Evolutionary conservation across 2,888 invertebrate species (phyloP), one percentile per base, ranked within the genome.

Genomic region (Embidobia sp.): DNA sequence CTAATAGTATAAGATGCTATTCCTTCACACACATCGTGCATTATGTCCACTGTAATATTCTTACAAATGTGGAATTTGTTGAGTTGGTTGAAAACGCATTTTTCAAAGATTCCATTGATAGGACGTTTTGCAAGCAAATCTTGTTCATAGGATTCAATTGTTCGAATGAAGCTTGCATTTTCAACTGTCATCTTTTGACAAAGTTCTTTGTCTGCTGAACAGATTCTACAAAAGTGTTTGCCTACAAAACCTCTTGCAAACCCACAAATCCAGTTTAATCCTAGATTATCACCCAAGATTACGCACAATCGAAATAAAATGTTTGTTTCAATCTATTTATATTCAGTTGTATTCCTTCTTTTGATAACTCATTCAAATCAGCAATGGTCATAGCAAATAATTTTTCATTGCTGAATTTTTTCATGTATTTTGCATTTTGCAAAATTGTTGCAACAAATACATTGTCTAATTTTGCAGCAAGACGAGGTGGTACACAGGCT

Each of bases 11-110:
- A n/a, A n/a, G n/a, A n/a, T 3, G 33, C 35, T 15, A 18, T 3
- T 29, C 53, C 53, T 10, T 53, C 35, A 10, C 11, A 31, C 6
- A 37, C 11, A 11, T 53, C 19, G 26, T 53, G 37, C 37, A 53
- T 53, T 0, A 31, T 2, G n/a, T 31, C 31, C 4, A 31, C 31
- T 7, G 31, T 7, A 8, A 31, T 7, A 31, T 31, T 31, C n/a
- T n/a, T 2, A 15, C n/a, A n/a, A n/a, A n/a, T n/a, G n/a, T n/a
- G n/a, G n/a, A n/a, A n/a, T n/a, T n/a, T n/a, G n/a, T n/a, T n/a
- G n/a, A n/a, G n/a, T n/a, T n/a, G n/a, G n/a, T n/a, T n/a, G n/a
- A n/a, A n/a, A n/a, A n/a, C n/a, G n/a, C n/a, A n/a, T n/a, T n/a
- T n/a, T n/a, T n/a, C n/a, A n/a, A n/a, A n/a, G n/a, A n/a, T n/a